Evolutionary conservation across 2,888 invertebrate genomes (phyloP).

Genomic region (Koerneria pararmatus): DNA sequence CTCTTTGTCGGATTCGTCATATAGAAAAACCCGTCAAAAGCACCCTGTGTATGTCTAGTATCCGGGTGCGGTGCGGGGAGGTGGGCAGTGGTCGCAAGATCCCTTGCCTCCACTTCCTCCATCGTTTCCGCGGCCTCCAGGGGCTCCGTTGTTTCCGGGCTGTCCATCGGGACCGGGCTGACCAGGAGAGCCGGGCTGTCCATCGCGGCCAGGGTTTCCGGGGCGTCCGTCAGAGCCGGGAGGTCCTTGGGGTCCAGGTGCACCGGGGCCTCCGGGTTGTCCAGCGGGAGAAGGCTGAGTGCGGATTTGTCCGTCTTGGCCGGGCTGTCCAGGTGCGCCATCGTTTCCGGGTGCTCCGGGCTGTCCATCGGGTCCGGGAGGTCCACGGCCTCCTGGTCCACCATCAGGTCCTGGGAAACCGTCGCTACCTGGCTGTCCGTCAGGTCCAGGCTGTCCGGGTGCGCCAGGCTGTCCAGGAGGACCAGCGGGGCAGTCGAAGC

Average conservation of each 20-base stretch:
- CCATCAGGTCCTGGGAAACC: slow-evolving; percentile 34
- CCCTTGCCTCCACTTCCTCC: slow-evolving; percentile 32
- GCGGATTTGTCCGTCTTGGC: slow-evolving; percentile 31
- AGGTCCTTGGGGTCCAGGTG: slow-evolving; percentile 40
- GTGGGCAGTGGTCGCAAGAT: slow-evolving; percentile 26
- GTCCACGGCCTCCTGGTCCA: slow-evolving; percentile 34
- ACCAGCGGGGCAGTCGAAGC: slow-evolving; percentile 48
- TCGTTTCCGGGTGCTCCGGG: slow-evolving; percentile 38
- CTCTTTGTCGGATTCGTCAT: no score
- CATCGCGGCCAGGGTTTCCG: slow-evolving; percentile 26
- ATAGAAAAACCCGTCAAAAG: no score
- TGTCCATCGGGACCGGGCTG: slow-evolving; percentile 27
- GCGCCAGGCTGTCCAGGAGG: slow-evolving; percentile 44
- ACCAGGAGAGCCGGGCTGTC: slow-evolving; percentile 30
- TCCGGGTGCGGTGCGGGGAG: slow-evolving; percentile 25
- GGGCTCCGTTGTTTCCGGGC: slow-evolving; percentile 27
- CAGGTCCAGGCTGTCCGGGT: slow-evolving; percentile 37
- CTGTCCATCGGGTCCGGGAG: slow-evolving; percentile 39
- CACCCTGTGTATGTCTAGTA: no score
- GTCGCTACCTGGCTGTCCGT: slow-evolving; percentile 35
- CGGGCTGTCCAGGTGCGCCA: slow-evolving; percentile 36
- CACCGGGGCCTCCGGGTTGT: slow-evolving; percentile 34
- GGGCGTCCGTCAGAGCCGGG: slow-evolving; percentile 36
- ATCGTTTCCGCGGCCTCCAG: slow-evolving; percentile 28
- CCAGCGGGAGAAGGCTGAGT: slow-evolving; percentile 34